These are phyloP conservation scores for Eublepharis macularius DNA, from an alignment of 2,113 vertebrate species.

Conservation along the genomic window DNA sequence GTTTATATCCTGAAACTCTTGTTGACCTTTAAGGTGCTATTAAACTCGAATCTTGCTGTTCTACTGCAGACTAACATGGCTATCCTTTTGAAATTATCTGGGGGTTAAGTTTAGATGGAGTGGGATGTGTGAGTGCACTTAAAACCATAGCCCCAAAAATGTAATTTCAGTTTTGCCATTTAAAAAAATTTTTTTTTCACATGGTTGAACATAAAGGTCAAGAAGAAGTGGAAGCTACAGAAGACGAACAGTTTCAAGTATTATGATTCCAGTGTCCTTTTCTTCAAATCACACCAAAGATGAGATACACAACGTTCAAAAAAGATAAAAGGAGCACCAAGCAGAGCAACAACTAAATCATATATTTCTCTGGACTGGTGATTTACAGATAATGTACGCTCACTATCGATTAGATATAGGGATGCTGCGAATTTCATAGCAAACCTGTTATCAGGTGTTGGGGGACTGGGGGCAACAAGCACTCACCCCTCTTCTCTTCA, in stretches of 20 bases:
- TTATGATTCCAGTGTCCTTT: background rate
- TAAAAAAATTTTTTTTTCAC: background rate
- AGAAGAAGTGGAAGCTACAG: background rate
- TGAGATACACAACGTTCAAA: background rate
- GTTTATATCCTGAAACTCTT: too few species aligned
- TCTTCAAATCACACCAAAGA: background rate
- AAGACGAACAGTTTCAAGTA: background rate
- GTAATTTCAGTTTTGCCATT: background rate
- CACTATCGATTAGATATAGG: background rate
- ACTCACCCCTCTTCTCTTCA: too few species aligned
- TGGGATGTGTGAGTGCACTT: background rate
- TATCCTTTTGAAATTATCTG: too few species aligned
- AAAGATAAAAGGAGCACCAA: background rate
- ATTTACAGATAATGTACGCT: background rate
- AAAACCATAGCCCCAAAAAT: background rate
- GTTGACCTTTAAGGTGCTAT: too few species aligned
- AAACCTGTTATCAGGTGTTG: too few species aligned
- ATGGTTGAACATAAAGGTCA: background rate
- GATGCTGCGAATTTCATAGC: too few species aligned
- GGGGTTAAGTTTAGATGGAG: too few species aligned
- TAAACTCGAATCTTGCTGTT: too few species aligned
- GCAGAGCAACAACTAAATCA: background rate
- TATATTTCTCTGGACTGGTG: background rate
- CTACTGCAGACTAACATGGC: too few species aligned
- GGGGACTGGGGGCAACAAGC: too few species aligned